Evolutionary conservation across 2,797 vertebrate species (phyloP), one percentile per base, ranked within the genome.

Genomic region (Eupleurogrammus muticus): DNA sequence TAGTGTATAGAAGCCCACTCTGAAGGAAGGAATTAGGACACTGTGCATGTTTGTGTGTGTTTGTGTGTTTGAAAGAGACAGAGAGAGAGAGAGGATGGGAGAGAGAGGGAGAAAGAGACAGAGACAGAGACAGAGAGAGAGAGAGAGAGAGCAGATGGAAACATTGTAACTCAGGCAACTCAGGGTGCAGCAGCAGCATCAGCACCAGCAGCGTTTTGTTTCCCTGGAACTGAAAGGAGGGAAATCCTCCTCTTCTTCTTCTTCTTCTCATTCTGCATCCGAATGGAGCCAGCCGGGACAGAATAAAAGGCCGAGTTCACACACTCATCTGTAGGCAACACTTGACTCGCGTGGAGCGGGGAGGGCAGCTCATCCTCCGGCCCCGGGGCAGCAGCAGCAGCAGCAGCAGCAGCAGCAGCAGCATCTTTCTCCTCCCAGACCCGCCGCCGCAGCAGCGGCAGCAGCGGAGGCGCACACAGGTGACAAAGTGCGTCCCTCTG

Each of bases 1-100:
- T 75, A 71, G 77, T 73, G 70, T 42, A 28, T 28, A 36, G 50
- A 57, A 87, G 60, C 57, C 50, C 32, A 73, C 67, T 88, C 78
- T 75, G 62, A 62, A n/a, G 57, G 11, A 67, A 58, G 48, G 73
- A 90, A 87, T 73, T 77, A 71, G 87, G 82, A 23, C 83, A 84
- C 12, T 48, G 48, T 46, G 60, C 38, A 54, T 34, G 54, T 21
- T 17, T 51, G 59, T 36, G 32, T 21, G 52, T 46, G 34, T 52
- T 48, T 57, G 49, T 55, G 34, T 62, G 57, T 60, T 40, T 50
- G 24, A 46, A 16, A 9, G 32, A 23, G 69, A 16, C 70, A 4
- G 56, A 17, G 23, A 14, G 63, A 9, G 52, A 5, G 64, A 34
- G 48, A 23, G 70, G 21, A 53, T n/a, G 55, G 17, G 54, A 10